These are phyloP conservation scores for Setophaga kirtlandii DNA, from an alignment of 2,113 vertebrate species.

Conservation along the genomic window DNA sequence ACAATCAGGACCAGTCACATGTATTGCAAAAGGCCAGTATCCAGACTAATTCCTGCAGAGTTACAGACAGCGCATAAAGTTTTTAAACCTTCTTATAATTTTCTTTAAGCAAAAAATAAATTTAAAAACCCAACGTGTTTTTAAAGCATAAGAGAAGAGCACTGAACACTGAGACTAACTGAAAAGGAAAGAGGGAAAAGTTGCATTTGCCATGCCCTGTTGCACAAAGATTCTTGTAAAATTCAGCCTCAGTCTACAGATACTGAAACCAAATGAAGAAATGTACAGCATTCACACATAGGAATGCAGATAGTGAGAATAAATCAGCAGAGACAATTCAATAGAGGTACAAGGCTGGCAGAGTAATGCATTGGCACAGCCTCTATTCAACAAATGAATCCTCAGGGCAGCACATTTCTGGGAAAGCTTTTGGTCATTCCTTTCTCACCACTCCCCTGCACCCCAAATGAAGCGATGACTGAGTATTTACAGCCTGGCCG, in stretches of 20 bases:
- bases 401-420: background rate
- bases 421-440: conserved; percentile 32
- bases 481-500: background rate
- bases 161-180: background rate
- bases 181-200: background rate
- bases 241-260: background rate
- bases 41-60: background rate
- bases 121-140: background rate
- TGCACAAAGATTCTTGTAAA: background rate
- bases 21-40: background rate
- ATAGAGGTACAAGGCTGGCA: background rate
- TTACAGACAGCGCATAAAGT: background rate
- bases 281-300: background rate
- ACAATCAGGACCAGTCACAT: background rate
- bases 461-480: background rate
- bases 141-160: background rate
- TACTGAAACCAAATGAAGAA: background rate
- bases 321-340: conserved; percentile 9
- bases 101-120: background rate
- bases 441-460: conserved; percentile 14
- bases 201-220: background rate
- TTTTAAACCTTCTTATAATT: background rate
- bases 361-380: background rate
- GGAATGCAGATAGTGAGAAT: background rate
- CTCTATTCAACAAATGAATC: conserved; percentile 5